Evolutionary conservation across 2,113 vertebrate species (phyloP).

Genomic region (Axis porcinus): DNA sequence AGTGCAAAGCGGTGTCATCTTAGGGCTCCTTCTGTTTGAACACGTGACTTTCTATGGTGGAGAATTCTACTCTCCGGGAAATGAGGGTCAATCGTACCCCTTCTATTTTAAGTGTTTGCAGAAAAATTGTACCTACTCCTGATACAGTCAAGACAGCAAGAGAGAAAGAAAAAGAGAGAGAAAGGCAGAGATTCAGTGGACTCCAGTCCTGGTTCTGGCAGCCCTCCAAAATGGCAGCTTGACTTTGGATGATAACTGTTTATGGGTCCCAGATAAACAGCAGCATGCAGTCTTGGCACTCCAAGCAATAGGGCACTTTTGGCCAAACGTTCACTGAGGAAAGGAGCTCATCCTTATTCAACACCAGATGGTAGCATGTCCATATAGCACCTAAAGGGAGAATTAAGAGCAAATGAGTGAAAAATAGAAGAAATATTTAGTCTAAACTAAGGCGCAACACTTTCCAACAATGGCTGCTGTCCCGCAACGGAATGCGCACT

Average conservation of each 20-base stretch:
- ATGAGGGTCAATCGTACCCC: neutral
- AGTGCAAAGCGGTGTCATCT: neutral
- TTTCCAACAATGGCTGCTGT: neutral
- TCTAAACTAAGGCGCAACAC: accelerated
- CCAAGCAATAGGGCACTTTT: neutral
- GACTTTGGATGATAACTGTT: neutral
- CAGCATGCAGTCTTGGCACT: no score
- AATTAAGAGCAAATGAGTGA: neutral
- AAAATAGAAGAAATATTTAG: neutral
- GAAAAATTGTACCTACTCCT: neutral
- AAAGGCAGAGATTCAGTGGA: neutral
- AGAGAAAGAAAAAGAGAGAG: neutral
- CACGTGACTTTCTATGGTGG: neutral
- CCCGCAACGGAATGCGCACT: neutral
- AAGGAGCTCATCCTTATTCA: neutral
- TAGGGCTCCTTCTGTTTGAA: neutral
- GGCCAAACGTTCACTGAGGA: neutral
- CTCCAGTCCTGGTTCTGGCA: neutral
- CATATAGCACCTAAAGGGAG: neutral
- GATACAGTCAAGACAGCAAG: neutral
- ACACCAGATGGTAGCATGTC: neutral
- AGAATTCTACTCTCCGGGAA: neutral
- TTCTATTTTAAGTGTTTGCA: neutral
- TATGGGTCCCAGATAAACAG: neutral
- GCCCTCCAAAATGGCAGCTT: neutral